Evolutionary conservation across 2,113 vertebrate species (phyloP).

Genomic region (Macroglossus sobrinus): DNA sequence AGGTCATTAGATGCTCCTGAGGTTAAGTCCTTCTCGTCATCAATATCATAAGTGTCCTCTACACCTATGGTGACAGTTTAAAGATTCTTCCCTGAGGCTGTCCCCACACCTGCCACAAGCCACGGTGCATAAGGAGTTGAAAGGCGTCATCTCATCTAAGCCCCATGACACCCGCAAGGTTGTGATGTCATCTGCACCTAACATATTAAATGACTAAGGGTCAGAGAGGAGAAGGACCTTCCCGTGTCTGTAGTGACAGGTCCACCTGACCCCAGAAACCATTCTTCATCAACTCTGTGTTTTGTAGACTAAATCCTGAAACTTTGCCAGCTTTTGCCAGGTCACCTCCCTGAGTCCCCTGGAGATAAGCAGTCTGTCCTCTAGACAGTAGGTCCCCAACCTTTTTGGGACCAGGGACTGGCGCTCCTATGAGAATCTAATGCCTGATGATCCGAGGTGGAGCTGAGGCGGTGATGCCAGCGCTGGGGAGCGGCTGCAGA

Average conservation of each 20-base stretch:
- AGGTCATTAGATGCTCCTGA: neutral
- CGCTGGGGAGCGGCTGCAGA: no score
- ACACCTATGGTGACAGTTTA: neutral
- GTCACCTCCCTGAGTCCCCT: neutral
- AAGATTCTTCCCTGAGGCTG: neutral
- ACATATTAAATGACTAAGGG: accelerated
- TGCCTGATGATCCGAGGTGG: no score
- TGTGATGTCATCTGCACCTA: neutral
- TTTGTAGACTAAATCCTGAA: no score
- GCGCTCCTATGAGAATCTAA: no score
- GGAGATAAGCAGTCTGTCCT: neutral
- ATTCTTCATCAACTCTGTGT: no score
- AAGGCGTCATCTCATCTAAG: neutral
- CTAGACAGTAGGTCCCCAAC: neutral
- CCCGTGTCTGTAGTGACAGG: accelerated
- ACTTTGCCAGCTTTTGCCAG: no score
- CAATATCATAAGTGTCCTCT: neutral
- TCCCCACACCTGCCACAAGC: neutral
- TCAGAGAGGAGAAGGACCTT: neutral
- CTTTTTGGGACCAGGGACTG: no score
- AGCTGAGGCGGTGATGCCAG: no score
- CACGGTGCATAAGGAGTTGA: accelerated
- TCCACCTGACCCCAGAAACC: neutral
- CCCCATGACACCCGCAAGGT: neutral
- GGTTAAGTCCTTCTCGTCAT: neutral